A percentile compares a stretch with the other conserved stretches of the same genome.
These are phyloP conservation scores for Mythimna vitellina DNA, from an alignment of 2,888 invertebrate genomes.

Conservation along the genomic window DNA sequence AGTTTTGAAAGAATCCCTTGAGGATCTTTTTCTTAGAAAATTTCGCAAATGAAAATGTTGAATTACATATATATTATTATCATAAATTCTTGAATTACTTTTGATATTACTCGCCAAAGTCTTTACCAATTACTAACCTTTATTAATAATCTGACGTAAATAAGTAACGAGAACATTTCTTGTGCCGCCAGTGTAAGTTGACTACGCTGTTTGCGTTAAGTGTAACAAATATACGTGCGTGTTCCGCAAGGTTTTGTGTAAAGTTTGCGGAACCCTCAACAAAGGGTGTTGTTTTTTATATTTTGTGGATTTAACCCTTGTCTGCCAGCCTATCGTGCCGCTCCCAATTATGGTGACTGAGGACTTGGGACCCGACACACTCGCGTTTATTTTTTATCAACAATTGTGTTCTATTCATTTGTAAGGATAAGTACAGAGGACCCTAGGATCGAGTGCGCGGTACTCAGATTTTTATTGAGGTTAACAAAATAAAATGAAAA, in stretches of 20 bases:
- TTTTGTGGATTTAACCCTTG: slow-evolving; percentile 46
- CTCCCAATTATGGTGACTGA: slow-evolving; percentile 51
- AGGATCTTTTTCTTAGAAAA: background rate
- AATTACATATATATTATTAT: no score
- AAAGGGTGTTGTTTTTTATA: slow-evolving; percentile 22
- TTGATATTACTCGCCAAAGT: background rate
- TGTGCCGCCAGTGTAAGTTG: slow-evolving; percentile 32
- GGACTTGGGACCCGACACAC: slow-evolving; percentile 31
- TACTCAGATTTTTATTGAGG: slow-evolving; percentile 4
- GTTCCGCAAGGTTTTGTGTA: slow-evolving; percentile 27
- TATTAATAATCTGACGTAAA: background rate
- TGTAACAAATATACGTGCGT: slow-evolving; percentile 32
- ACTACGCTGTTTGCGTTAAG: slow-evolving; percentile 22
- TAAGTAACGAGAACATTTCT: slow-evolving; percentile 8
- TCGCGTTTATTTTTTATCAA: slow-evolving; percentile 41
- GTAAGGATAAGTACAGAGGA: slow-evolving; percentile 22
- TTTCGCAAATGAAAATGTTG: background rate
- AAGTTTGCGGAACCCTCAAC: slow-evolving; percentile 15
- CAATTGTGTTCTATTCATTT: slow-evolving; percentile 40
- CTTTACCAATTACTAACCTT: background rate
- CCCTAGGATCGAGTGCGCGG: slow-evolving; percentile 10
- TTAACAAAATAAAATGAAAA: background rate
- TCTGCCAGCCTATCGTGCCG: slow-evolving; percentile 28
- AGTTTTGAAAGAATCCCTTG: background rate
- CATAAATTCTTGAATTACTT: background rate